These are phyloP conservation scores for Battus philenor DNA, from an alignment of 1,140 invertebrate species.

Conservation along the genomic window DNA sequence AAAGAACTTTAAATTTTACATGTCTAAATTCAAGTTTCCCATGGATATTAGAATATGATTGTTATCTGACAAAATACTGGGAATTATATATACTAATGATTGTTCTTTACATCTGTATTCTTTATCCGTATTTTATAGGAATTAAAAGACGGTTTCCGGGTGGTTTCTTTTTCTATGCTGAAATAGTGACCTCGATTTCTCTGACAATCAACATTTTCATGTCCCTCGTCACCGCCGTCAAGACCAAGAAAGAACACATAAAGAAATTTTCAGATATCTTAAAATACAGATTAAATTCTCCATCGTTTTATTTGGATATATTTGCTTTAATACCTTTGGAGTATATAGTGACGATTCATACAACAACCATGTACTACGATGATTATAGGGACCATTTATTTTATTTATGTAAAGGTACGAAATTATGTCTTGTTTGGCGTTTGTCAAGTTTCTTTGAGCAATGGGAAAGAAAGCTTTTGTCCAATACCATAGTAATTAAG, in stretches of 20 bases:
- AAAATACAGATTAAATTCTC: conserved; percentile 53
- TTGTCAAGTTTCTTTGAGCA: conserved; percentile 60
- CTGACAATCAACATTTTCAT: conserved; percentile 51
- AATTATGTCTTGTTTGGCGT: conserved; percentile 62
- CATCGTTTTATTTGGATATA: conserved; percentile 66
- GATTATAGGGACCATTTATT: conserved; percentile 55
- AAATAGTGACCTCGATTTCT: conserved; percentile 50
- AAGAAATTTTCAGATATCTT: conserved; percentile 48
- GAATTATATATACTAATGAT: conserved; percentile 50
- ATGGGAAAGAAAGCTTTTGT: conserved; percentile 47
- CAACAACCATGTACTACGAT: conserved; percentile 40
- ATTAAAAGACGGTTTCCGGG: conserved; percentile 44
- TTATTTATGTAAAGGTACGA: conserved; percentile 60
- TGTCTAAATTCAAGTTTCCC: conserved; percentile 51
- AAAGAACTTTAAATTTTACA: conserved; percentile 44
- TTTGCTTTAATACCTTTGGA: conserved; percentile 63
- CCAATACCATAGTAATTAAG: conserved; percentile 56
- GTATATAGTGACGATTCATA: conserved; percentile 58
- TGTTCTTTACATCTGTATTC: conserved; percentile 47
- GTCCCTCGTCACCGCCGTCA: conserved; percentile 48
- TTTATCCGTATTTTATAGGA: conserved; percentile 62
- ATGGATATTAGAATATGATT: conserved; percentile 58
- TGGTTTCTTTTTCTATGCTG: conserved; percentile 42
- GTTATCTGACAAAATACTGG: conserved; percentile 58
- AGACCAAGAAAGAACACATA: conserved; percentile 59